These are phyloP conservation scores for Planiliza haematocheilus DNA, from an alignment of 2,113 vertebrate species.

Conservation along the genomic window DNA sequence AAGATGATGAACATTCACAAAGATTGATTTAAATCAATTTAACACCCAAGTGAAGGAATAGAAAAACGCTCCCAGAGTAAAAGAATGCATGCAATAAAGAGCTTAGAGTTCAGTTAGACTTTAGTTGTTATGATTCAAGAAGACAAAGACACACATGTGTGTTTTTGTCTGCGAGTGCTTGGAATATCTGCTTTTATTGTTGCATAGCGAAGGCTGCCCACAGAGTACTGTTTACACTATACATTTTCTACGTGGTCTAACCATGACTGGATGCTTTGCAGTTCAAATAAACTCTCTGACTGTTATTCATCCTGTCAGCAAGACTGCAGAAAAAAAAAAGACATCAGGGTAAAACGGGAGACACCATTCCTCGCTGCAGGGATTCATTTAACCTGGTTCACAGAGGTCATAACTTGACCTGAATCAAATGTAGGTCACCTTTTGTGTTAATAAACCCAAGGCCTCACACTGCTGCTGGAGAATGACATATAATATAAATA, in stretches of 20 bases:
- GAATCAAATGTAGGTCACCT: neutral
- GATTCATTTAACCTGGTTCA: neutral
- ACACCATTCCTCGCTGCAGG: neutral
- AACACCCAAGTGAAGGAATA: slow-evolving; percentile 10
- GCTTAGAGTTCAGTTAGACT: neutral
- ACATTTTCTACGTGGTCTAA: slow-evolving; percentile 18
- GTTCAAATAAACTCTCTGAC: slow-evolving; percentile 8
- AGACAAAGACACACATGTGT: neutral
- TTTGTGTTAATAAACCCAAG: neutral
- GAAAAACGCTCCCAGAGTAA: slow-evolving; percentile 5
- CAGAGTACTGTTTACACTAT: slow-evolving; percentile 1
- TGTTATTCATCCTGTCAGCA: slow-evolving; percentile 16
- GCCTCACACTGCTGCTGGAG: too few species aligned
- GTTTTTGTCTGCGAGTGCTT: neutral
- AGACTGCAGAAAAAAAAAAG: slow-evolving; percentile 21
- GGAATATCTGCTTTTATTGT: slow-evolving; percentile 14
- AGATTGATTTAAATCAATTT: neutral
- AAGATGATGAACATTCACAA: neutral
- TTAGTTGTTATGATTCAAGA: neutral
- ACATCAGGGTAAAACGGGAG: slow-evolving; percentile 15
- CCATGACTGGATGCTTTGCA: neutral
- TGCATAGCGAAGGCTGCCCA: neutral
- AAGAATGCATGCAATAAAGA: slow-evolving; percentile 18
- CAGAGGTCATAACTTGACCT: neutral
- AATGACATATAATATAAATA: too few species aligned